These are phyloP conservation scores for Acronicta aceris DNA, from an alignment of 2,888 invertebrate genomes.

Conservation along the genomic window DNA sequence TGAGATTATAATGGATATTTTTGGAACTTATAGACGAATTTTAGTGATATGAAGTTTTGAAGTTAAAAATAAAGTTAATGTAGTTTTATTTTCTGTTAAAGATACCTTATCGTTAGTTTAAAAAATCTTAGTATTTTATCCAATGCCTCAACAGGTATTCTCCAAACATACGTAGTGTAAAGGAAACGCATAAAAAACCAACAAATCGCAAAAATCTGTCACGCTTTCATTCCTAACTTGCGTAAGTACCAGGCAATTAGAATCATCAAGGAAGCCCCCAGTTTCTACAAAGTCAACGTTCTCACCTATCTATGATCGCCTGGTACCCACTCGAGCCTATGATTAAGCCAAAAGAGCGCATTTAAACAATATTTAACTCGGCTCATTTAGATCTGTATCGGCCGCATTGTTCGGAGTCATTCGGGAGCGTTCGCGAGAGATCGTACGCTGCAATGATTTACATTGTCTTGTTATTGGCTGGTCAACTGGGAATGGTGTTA, in stretches of 20 bases:
- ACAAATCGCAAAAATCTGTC: constrained; percentile 34
- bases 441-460: constrained; percentile 59
- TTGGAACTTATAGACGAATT: background rate
- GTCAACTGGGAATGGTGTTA: constrained; percentile 59
- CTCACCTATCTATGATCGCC: constrained; percentile 55
- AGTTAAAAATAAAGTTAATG: too few species aligned
- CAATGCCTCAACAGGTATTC: too few species aligned
- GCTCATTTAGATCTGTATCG: constrained; percentile 59
- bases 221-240: constrained; percentile 42
- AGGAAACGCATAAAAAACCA: constrained; percentile 1
- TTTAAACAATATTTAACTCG: constrained; percentile 62
- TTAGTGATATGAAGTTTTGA: too few species aligned
- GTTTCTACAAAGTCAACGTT: constrained; percentile 47
- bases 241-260: constrained; percentile 39
- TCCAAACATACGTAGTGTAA: background rate
- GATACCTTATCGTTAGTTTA: too few species aligned
- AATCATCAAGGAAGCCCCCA: constrained; percentile 35
- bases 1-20: background rate
- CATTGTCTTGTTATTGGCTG: constrained; percentile 62
- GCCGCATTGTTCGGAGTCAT: constrained; percentile 54
- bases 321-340: constrained; percentile 57
- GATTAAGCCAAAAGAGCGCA: constrained; percentile 62
- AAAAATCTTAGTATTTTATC: too few species aligned
- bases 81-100: too few species aligned
- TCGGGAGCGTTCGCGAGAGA: constrained; percentile 53